phyloP scores from a whole-genome alignment of 35 echinoderm and acorn worm species.

The Stichopus chloronotus region DNA sequence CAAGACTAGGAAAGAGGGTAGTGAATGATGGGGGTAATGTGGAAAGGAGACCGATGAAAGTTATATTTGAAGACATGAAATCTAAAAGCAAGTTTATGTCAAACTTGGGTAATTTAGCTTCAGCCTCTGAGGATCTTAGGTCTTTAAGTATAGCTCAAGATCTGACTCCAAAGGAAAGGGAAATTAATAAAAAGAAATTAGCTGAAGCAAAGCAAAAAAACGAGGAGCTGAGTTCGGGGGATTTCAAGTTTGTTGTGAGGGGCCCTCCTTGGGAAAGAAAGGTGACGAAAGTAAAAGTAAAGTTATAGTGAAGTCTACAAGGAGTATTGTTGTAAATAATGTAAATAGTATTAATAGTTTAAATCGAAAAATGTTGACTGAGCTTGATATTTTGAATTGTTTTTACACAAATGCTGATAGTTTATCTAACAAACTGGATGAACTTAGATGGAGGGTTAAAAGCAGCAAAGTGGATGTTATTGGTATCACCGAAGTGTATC shows the following conservation, averaged over 20 bases:
- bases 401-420: constrained; percentile 40
- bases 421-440: neutral
- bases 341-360: constrained; percentile 3
- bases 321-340: neutral
- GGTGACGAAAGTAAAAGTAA: neutral
- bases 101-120: neutral
- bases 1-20: no score
- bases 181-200: constrained; percentile 1
- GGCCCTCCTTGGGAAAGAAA: neutral
- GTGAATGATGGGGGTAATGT: no score
- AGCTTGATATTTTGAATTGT: neutral
- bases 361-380: neutral
- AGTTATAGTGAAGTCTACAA: neutral
- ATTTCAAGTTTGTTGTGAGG: neutral
- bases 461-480: neutral
- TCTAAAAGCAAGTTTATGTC: neutral
- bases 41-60: no score
- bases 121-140: neutral
- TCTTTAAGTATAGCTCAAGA: neutral
- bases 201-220: constrained; percentile 32
- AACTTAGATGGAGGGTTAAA: constrained; percentile 23
- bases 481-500: neutral
- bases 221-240: neutral
- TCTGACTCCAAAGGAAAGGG: constrained; percentile 8
- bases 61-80: no score